phyloP scores from a whole-genome alignment of 2,797 vertebrate species.

The Bradypus variegatus region DNA sequence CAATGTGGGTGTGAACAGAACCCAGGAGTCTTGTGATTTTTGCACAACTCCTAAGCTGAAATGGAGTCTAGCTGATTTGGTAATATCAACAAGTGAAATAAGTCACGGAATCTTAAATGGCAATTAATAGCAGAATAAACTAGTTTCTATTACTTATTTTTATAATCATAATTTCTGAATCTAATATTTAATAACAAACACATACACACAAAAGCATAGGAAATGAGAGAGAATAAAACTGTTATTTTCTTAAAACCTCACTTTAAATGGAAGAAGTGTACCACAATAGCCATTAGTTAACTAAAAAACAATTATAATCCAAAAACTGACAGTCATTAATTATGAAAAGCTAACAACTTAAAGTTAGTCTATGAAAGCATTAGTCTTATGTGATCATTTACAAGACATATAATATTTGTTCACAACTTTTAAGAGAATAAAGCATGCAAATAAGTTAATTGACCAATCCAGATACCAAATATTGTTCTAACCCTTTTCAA shows the following conservation, averaged over 20 bases:
- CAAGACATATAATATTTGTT: conserved; percentile 25
- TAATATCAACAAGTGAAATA: conserved; percentile 7
- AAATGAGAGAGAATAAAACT: not conserved
- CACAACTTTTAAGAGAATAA: not conserved
- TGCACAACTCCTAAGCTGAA: not conserved
- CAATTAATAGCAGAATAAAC: not conserved
- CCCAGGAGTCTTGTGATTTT: not conserved
- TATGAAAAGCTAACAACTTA: not conserved
- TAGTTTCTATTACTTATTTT: not conserved
- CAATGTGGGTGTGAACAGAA: not conserved
- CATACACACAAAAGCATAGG: conserved; percentile 17
- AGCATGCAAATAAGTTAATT: not conserved
- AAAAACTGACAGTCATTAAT: not conserved
- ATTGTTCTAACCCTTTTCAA: conserved; percentile 24
- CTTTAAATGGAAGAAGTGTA: conserved; percentile 13
- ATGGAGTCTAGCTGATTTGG: not conserved
- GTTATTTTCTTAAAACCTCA: not conserved
- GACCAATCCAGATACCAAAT: not conserved
- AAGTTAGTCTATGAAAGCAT: conserved; percentile 27
- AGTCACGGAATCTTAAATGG: not conserved
- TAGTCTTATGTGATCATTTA: not conserved
- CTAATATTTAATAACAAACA: conserved; percentile 3
- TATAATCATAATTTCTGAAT: conserved; percentile 25
- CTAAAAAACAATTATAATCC: conserved; percentile 1
- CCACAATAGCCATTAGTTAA: not conserved